Base-by-base conservation (phyloP, 2,113 vertebrate species). In the Syngnathus typhle region DNA sequence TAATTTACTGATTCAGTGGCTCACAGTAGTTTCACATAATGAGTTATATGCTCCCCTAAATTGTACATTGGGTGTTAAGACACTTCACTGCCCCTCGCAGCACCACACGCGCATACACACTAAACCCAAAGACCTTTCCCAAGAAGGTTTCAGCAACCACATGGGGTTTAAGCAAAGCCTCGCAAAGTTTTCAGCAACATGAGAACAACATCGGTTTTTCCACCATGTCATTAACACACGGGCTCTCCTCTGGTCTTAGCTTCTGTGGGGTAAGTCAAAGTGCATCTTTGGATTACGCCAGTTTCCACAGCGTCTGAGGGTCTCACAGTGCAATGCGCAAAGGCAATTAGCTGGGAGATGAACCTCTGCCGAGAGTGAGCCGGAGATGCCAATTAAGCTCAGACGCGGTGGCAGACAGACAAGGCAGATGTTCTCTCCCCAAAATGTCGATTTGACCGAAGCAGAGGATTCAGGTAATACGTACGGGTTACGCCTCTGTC, bases 351-450 rank as follows among this genome's bases (percentile, higher is more conserved):
- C 68, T 51, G 5, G 16, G 61, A 74, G 64, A 72, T 1, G 32
- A 85, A 72, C 61, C 71, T 46, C 64, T 47, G 70, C 62, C 56
- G 64, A 55, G n/a, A 49, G 4, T 66, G 64, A 81, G 74, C 74
- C 65, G 76, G 44, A 74, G 60, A 61, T 64, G 60, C 73, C 75
- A 84, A 76, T 82, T 82, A 78, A 44, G 46, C 54, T 60, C 18
- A 47, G 59, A 67, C 10, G 71, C 41, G 7, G 49, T 52, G 49
- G 54, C 54, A 49, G 23, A 68, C 19, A 62, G 38, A 75, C 23
- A 1, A 37, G 60, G 9, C 36, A 38, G 61, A 60, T 60, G 60
- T 56, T 79, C 52, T 70, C 19, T 27, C 39, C 44, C 23, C 19
- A 23, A 51, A 55, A 55, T 69, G 18, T 11, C 52, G 1, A 4